Evolutionary conservation across 2,888 invertebrate species (phyloP).

Genomic region (Tetragonula carbonaria): DNA sequence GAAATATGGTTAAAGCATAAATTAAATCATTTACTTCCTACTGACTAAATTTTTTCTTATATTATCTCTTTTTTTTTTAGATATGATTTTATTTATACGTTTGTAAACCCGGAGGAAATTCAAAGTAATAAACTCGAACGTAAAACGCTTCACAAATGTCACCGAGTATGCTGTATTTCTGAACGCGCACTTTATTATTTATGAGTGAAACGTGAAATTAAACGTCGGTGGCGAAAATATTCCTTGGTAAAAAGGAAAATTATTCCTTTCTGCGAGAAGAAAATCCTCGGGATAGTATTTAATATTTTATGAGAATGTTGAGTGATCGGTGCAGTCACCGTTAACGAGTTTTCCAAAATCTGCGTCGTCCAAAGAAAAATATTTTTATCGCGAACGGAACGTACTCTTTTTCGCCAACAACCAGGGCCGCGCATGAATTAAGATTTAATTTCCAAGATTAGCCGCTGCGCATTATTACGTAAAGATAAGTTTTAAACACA

Average conservation of each 20-base stretch:
- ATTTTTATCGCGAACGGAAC: constrained; percentile 20
- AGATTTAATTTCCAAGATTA: constrained; percentile 52
- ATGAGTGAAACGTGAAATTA: not conserved
- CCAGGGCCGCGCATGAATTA: constrained; percentile 24
- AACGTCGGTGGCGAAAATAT: not conserved
- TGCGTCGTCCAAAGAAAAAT: not conserved
- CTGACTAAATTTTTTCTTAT: not conserved
- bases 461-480: constrained; percentile 25
- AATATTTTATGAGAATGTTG: not conserved
- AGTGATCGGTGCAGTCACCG: not conserved
- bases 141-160: not conserved
- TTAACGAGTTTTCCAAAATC: not conserved
- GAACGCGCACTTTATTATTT: not conserved
- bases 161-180: not conserved
- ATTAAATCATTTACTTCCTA: not conserved
- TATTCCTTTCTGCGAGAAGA: not conserved
- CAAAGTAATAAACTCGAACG: not conserved
- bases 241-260: not conserved
- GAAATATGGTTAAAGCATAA: too few relatives aligned
- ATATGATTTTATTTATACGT: not conserved
- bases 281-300: not conserved
- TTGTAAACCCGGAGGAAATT: not conserved
- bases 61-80: too few relatives aligned
- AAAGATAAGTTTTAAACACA: constrained; percentile 45
- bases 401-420: not conserved